These are phyloP conservation scores for Drosophila mayri DNA, from an alignment of 1,140 invertebrate genomes.

Conservation along the genomic window DNA sequence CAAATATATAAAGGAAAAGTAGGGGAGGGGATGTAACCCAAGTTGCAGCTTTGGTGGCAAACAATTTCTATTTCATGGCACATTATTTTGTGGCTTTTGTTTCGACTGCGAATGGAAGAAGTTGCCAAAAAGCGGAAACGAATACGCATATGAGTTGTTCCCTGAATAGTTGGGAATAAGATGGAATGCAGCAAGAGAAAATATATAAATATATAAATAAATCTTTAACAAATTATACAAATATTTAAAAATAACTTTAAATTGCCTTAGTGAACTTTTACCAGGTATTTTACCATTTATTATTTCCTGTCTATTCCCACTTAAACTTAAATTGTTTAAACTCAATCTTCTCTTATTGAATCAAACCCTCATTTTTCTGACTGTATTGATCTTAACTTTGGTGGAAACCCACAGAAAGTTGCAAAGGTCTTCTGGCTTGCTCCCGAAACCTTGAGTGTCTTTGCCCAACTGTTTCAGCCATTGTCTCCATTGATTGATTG, in stretches of 20 bases:
- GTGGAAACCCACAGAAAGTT: conserved; percentile 32
- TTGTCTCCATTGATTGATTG: conserved; percentile 62
- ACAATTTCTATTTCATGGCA: conserved; percentile 82
- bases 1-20: conserved; percentile 46
- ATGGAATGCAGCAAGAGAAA: not conserved
- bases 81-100: conserved; percentile 83
- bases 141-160: conserved; percentile 44
- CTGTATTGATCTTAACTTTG: not conserved
- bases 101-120: conserved; percentile 60
- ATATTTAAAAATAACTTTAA: not conserved
- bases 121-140: conserved; percentile 52
- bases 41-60: conserved; percentile 51
- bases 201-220: not conserved
- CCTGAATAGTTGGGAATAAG: not conserved
- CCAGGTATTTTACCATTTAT: not conserved
- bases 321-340: not conserved
- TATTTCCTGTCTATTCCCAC: not conserved
- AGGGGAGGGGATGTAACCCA: conserved; percentile 20
- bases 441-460: conserved; percentile 31
- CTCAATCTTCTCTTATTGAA: no score
- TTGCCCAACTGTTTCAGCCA: conserved; percentile 26
- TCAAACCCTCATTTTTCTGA: not conserved
- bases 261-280: no score
- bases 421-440: conserved; percentile 6
- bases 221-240: not conserved